phyloP scores from a whole-genome alignment of 1,140 invertebrate species.

The Melitaea cinxia region DNA sequence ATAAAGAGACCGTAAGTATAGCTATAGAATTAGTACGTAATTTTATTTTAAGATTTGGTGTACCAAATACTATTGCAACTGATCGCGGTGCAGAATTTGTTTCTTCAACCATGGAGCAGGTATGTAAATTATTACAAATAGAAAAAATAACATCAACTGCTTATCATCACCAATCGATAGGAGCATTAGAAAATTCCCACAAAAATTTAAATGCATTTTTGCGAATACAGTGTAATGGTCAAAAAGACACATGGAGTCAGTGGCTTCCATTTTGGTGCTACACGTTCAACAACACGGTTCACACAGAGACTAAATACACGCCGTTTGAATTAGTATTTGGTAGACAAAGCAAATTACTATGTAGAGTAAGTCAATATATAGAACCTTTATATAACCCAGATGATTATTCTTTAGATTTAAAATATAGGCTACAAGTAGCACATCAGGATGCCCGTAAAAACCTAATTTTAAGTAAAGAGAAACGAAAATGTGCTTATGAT shows the following conservation, averaged over 20 bases:
- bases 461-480: background rate
- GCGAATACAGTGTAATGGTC: constrained; percentile 33
- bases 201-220: constrained; percentile 37
- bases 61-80: constrained; percentile 13
- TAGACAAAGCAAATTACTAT: constrained; percentile 10
- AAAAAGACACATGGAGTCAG: constrained; percentile 9
- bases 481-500: background rate
- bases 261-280: constrained; percentile 16
- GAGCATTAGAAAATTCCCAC: constrained; percentile 37
- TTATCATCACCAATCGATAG: constrained; percentile 40
- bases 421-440: background rate
- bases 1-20: constrained; percentile 5
- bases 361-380: background rate
- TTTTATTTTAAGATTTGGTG: constrained; percentile 25
- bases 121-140: constrained; percentile 37
- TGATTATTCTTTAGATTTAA: background rate
- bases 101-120: constrained; percentile 24
- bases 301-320: constrained; percentile 30
- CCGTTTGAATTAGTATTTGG: constrained; percentile 36
- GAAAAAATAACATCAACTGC: constrained; percentile 36
- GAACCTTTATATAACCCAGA: background rate
- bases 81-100: constrained; percentile 17
- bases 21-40: constrained; percentile 9
- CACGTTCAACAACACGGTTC: constrained; percentile 31
- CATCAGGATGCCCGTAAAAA: background rate